Evolutionary conservation across 1,140 invertebrate genomes (phyloP), one percentile per base, ranked within the genome.

Genomic region (Eupristina koningsbergeri): DNA sequence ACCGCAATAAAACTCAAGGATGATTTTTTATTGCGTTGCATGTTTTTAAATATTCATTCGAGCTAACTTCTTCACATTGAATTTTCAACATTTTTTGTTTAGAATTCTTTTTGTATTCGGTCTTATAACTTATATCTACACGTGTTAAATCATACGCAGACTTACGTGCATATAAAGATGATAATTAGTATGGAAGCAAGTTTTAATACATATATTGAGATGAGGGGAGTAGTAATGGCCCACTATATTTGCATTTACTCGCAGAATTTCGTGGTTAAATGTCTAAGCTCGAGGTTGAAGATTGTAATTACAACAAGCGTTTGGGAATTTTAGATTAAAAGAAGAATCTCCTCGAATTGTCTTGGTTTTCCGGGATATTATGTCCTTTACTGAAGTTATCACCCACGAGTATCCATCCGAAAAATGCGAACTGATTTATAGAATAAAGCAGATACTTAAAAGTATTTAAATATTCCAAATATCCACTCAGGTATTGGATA

Each of bases 271-370:
- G 39, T 29, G 8, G 78, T 13, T 58, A 73, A 71, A 34, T 26
- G 47, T 50, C 45, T 80, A 80, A 80, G 79, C 45, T 34, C 29
- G 67, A 0, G 39, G 50, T 31, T 41, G 58, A 50, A 39, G 81
- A 75, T 76, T 58, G 81, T 64, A 58, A 73, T 58, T 19, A 22
- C 19, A 22, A 29, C 53, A 17, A 1, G 73, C 81, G 76, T 82
- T 47, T 5, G 17, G 6, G 41, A 58, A 82, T 82, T 50, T 76
- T 1, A 22, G 39, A 81, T 81, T 81, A 81, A 74, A 81, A 36
- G 45, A 31, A 6, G 3, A 41, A 5, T 34, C 58, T 58, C 8
- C 17, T 45, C 45, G 41, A 64, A 64, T 39, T 41, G 11, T 2
- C 22, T 17, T 50, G 41, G 50, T 26, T 9, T 9, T 3, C 53